Evolutionary conservation across 2,797 vertebrate species (phyloP), one percentile per base, ranked within the genome.

Genomic region (Sebastes itinus): DNA sequence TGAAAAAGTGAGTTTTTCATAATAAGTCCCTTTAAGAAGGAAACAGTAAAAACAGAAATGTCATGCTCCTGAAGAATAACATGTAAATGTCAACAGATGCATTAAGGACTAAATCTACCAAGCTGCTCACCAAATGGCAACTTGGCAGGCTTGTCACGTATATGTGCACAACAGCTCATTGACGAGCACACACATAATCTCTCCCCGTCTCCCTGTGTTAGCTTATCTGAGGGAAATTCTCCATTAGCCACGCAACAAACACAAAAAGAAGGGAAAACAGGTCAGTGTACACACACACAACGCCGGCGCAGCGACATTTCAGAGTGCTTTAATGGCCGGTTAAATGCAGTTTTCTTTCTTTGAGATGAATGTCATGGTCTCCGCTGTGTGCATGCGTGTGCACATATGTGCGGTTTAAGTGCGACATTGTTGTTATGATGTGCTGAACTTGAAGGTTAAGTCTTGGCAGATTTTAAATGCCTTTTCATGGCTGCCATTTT

Each of bases 331-430:
- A 81, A 81, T 72, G 71, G 68, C 75, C 33, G 66, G 64, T 35
- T 77, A 72, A 88, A 85, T 79, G 62, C 69, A 79, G 75, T 42
- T 85, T 67, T 81, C n/a, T 74, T 54, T 25, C 76, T 85, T 87
- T 76, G 38, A 83, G 62, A 82, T 84, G 71, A 92, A 91, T 69
- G 82, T 82, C 88, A 82, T 2, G 59, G n/a, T 80, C 76, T 80
- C 20, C 0, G 30, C 68, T 75, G 72, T 78, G 68, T 60, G 28
- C 33, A 64, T 18, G 7, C 42, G 76, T 75, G 72, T 78, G 68
- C 56, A 9, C 25, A 52, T 14, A 9, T 52, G 76, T 76, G 72
- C 32, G 3, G 72, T 69, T 33, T 35, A 20, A 67, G 38, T 4
- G 62, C 25, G 64, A 72, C 75, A 73, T 11, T 49, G 42, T 16